phyloP scores from a whole-genome alignment of 2,888 invertebrate genomes.

The Liopterus haemorrhoidalis region DNA sequence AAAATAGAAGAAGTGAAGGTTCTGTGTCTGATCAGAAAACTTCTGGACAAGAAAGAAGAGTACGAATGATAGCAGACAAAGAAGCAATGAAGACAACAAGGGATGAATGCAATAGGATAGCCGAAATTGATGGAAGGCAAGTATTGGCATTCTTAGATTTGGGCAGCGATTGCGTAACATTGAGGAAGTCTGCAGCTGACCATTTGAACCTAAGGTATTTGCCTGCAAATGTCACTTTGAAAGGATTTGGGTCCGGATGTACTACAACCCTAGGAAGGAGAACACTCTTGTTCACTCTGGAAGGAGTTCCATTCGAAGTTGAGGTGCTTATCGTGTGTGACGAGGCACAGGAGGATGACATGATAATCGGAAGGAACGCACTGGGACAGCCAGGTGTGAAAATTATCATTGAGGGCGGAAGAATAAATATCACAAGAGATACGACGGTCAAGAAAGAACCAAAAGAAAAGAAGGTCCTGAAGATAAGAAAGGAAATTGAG shows the following conservation, averaged over 20 bases:
- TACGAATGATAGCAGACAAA: too few relatives aligned
- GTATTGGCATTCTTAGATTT: neutral
- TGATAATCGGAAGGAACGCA: conserved; percentile 2
- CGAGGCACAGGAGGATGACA: conserved; percentile 4
- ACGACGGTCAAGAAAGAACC: neutral
- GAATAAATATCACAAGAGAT: neutral
- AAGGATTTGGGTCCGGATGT: too few relatives aligned
- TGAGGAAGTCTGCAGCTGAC: neutral
- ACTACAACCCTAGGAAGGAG: too few relatives aligned
- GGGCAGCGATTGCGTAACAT: conserved; percentile 3
- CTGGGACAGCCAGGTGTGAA: conserved; percentile 1
- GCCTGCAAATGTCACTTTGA: too few relatives aligned
- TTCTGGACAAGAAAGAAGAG: too few relatives aligned
- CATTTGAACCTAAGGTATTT: neutral
- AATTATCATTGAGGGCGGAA: neutral
- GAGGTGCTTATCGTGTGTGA: neutral
- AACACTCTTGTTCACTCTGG: neutral
- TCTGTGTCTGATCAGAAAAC: too few relatives aligned
- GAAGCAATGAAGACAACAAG: too few relatives aligned
- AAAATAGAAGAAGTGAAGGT: too few relatives aligned
- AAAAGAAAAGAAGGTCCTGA: neutral
- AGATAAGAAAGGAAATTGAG: conserved; percentile 3
- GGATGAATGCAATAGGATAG: neutral
- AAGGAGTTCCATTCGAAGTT: neutral
- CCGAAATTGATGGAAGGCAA: neutral